A percentile compares a stretch with the other conserved stretches of the same genome.
These are phyloP conservation scores for Ametastegia equiseti DNA, from an alignment of 2,888 invertebrate genomes.

Conservation along the genomic window DNA sequence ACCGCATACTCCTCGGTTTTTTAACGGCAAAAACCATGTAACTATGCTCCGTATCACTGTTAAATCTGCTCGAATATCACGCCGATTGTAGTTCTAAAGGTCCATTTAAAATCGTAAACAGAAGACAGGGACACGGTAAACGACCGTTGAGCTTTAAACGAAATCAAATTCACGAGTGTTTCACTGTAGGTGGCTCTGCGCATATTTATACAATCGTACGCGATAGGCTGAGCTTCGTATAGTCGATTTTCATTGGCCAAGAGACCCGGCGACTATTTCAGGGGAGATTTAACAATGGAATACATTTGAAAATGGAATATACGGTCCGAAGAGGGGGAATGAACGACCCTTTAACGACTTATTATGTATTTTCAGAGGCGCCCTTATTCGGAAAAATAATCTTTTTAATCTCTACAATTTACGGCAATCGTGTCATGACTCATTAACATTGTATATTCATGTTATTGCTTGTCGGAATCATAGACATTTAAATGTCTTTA, in stretches of 20 bases:
- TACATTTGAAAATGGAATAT: background rate
- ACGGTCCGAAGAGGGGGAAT: no score
- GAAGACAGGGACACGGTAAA: slow-evolving; percentile 9
- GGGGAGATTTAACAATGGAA: slow-evolving; percentile 12
- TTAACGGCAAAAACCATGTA: background rate
- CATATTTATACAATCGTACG: background rate
- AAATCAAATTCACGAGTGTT: slow-evolving; percentile 33
- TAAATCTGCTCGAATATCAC: background rate
- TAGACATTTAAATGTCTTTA: background rate
- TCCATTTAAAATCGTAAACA: slow-evolving; percentile 37
- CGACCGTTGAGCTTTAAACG: slow-evolving; percentile 49
- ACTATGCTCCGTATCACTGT: background rate
- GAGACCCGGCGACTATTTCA: background rate
- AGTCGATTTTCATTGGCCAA: background rate
- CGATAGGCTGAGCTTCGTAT: background rate
- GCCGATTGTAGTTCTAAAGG: background rate
- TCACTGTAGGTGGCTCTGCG: background rate
- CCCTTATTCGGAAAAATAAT: background rate
- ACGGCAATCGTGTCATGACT: slow-evolving; percentile 12
- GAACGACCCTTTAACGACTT: background rate
- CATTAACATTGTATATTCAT: background rate
- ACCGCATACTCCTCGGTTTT: background rate
- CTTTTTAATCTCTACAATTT: background rate
- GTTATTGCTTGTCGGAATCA: background rate
- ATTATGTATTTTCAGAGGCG: no score